phyloP scores from a whole-genome alignment of 2,888 invertebrate species.

The Nesidiocoris tenuis region DNA sequence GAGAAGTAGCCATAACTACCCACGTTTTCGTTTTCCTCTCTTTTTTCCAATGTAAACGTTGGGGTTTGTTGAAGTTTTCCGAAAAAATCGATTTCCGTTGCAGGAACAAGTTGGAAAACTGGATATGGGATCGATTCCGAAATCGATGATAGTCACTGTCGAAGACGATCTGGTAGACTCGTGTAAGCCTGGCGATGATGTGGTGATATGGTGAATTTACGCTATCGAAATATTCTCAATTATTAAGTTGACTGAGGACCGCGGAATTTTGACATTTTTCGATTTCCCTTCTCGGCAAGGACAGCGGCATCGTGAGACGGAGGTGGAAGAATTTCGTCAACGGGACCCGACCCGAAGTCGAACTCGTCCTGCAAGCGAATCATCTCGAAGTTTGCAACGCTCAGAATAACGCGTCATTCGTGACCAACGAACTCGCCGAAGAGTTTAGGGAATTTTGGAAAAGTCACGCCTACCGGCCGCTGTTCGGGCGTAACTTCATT shows the following conservation, averaged over 20 bases:
- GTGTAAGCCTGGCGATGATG: conserved; percentile 87
- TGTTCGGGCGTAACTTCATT: conserved; percentile 75
- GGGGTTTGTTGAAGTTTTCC: too few relatives aligned
- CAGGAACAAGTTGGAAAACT: conserved; percentile 76
- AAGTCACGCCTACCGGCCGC: conserved; percentile 62
- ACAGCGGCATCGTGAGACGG: conserved; percentile 73
- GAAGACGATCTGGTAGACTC: conserved; percentile 83
- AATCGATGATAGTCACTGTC: conserved; percentile 72
- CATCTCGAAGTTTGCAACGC: conserved; percentile 67
- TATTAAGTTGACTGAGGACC: background rate
- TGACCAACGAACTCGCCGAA: conserved; percentile 66
- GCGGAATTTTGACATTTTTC: conserved; percentile 1
- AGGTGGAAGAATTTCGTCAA: conserved; percentile 66
- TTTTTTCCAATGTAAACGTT: too few relatives aligned
- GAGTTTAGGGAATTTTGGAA: conserved; percentile 74
- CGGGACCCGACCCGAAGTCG: conserved; percentile 67
- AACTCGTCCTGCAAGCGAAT: conserved; percentile 70
- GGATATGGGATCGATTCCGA: conserved; percentile 70
- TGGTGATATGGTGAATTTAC: conserved; percentile 70
- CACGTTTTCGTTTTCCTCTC: too few relatives aligned
- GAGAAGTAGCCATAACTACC: too few relatives aligned
- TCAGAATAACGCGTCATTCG: conserved; percentile 56
- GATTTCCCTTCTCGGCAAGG: conserved; percentile 47
- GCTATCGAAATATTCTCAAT: background rate
- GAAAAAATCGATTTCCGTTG: too few relatives aligned